Evolutionary conservation across 2,888 invertebrate species (phyloP).

Genomic region (Corbicula japonica): DNA sequence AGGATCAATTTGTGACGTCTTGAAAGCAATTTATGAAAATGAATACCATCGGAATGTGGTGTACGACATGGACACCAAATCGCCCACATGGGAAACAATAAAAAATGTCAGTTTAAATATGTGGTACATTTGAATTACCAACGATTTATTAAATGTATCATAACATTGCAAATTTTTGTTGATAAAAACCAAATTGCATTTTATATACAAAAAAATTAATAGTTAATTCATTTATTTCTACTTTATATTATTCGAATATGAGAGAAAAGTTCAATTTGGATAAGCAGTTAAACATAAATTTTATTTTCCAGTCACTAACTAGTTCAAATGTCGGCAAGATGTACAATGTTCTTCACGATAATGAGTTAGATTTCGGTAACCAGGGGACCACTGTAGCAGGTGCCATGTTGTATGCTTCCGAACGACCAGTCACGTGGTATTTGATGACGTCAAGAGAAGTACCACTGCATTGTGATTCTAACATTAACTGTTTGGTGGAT

Average conservation of each 20-base stretch:
- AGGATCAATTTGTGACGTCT: slow-evolving; percentile 20
- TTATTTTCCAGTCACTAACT: neutral
- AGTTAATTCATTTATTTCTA: too few species aligned
- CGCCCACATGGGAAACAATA: slow-evolving; percentile 1
- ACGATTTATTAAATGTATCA: too few species aligned
- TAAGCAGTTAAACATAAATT: too few species aligned
- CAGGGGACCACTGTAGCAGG: slow-evolving; percentile 32
- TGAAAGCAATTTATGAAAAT: neutral
- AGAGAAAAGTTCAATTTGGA: too few species aligned
- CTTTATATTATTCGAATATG: too few species aligned
- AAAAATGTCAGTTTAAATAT: neutral
- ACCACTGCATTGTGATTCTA: slow-evolving; percentile 23
- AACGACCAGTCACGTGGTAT: slow-evolving; percentile 52
- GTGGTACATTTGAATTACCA: neutral
- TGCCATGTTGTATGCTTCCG: slow-evolving; percentile 36
- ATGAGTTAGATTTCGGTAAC: slow-evolving; percentile 54
- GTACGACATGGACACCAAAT: slow-evolving; percentile 40
- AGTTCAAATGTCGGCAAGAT: neutral
- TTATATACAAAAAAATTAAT: too few species aligned
- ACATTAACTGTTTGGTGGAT: slow-evolving; percentile 8
- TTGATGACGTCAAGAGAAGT: slow-evolving; percentile 42
- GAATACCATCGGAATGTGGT: slow-evolving; percentile 15
- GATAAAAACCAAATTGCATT: too few species aligned
- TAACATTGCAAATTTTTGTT: too few species aligned
- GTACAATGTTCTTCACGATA: neutral